Conservation (phyloP, 2,888 invertebrate species). For the Stenurella melanura region DNA sequence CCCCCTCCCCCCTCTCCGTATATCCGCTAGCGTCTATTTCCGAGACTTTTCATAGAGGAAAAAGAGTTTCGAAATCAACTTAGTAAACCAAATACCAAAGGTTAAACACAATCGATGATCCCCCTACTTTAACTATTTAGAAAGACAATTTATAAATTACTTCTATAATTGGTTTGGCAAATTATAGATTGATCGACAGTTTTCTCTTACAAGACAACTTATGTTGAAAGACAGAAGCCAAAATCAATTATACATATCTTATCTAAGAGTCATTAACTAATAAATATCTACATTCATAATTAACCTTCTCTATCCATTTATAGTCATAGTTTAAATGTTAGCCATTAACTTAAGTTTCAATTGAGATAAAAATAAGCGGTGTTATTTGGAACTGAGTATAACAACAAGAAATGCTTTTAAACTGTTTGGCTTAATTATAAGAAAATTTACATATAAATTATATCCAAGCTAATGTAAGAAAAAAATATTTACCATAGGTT, state of each 20-base stretch:
- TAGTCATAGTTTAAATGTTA: constrained; percentile 19
- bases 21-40: too few relatives aligned
- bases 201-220: background rate
- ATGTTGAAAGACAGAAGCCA: constrained; percentile 4
- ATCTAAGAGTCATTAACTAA: constrained; percentile 28
- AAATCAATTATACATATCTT: constrained; percentile 26
- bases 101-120: too few relatives aligned
- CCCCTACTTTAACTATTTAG: too few relatives aligned
- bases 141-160: background rate
- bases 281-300: constrained; percentile 30
- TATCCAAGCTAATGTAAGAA: constrained; percentile 19
- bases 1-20: too few relatives aligned
- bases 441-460: constrained; percentile 38
- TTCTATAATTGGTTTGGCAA: background rate
- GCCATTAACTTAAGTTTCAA: constrained; percentile 7
- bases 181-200: background rate
- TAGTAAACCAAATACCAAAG: too few relatives aligned
- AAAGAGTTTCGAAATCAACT: too few relatives aligned
- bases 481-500: constrained; percentile 22
- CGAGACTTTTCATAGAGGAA: too few relatives aligned
- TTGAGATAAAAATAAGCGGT: constrained; percentile 23
- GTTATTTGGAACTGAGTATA: constrained; percentile 4
- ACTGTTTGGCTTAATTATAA: constrained; percentile 23
- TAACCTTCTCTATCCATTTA: constrained; percentile 17
- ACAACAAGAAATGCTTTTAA: constrained; percentile 28